phyloP scores from a whole-genome alignment of 2,113 vertebrate genomes.

The Spilogale gracilis region DNA sequence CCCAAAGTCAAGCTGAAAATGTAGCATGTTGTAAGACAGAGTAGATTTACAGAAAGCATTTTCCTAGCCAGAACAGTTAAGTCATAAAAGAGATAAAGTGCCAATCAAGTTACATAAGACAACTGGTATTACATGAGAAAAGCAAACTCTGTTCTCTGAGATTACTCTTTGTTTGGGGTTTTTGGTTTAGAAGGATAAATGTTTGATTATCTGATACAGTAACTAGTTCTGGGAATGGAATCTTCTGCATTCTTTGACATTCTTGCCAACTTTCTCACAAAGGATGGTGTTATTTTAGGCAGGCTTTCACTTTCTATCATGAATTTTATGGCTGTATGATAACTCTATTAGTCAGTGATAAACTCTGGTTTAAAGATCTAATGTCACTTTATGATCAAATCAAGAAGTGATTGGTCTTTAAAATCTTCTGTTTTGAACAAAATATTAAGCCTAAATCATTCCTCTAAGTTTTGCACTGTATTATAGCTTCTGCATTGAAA shows the following conservation, averaged over 20 bases:
- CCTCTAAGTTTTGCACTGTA: background rate
- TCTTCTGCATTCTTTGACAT: background rate
- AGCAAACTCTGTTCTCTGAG: background rate
- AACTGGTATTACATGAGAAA: background rate
- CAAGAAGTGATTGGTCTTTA: background rate
- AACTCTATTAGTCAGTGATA: background rate
- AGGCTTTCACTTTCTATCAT: background rate
- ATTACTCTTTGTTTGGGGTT: conserved; percentile 1
- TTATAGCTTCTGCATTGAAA: background rate
- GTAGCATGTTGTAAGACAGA: background rate
- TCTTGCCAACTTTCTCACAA: background rate
- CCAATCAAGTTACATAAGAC: background rate
- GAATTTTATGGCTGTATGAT: background rate
- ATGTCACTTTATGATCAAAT: background rate
- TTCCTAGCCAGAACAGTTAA: background rate
- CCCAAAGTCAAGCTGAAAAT: background rate
- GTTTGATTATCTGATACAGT: conserved; percentile 17
- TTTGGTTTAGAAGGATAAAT: conserved; percentile 52
- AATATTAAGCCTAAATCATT: background rate
- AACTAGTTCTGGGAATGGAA: conserved; percentile 9
- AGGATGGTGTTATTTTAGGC: background rate
- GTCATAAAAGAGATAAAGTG: background rate
- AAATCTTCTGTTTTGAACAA: background rate
- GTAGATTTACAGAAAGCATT: background rate
- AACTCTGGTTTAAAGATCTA: background rate